Conservation (phyloP, 2,797 vertebrate species). For the Rhadinocentrus ornatus region DNA sequence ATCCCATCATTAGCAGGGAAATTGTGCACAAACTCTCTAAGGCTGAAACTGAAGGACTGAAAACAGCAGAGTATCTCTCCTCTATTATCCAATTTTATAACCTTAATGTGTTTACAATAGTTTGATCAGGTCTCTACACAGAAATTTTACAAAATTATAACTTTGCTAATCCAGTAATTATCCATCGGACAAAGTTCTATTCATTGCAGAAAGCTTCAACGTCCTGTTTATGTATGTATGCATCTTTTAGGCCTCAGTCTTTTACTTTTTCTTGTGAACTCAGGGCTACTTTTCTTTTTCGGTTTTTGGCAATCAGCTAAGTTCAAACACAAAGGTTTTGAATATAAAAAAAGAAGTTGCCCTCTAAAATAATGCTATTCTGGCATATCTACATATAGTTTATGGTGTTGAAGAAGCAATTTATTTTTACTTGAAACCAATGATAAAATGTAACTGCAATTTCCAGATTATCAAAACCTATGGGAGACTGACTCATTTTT, state of each 20-base stretch:
- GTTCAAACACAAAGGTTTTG: background rate
- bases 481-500: background rate
- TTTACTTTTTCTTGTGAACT: background rate
- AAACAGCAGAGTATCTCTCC: slow-evolving; percentile 29
- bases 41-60: slow-evolving; percentile 53
- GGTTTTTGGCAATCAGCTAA: too few species aligned
- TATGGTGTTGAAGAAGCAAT: background rate
- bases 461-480: background rate
- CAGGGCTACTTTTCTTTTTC: background rate
- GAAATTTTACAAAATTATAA: background rate
- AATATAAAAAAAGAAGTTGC: background rate
- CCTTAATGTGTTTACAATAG: background rate
- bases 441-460: background rate
- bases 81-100: slow-evolving; percentile 7
- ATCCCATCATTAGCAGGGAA: slow-evolving; percentile 66
- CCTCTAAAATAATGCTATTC: background rate
- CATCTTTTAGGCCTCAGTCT: background rate
- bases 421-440: background rate
- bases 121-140: background rate
- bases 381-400: background rate
- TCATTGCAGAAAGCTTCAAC: background rate
- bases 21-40: slow-evolving; percentile 66
- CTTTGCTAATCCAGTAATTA: background rate
- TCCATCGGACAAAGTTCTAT: background rate
- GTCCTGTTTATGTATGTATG: too few species aligned